phyloP scores from a whole-genome alignment of 2,888 invertebrate species.

The Pyrrhia umbra region DNA sequence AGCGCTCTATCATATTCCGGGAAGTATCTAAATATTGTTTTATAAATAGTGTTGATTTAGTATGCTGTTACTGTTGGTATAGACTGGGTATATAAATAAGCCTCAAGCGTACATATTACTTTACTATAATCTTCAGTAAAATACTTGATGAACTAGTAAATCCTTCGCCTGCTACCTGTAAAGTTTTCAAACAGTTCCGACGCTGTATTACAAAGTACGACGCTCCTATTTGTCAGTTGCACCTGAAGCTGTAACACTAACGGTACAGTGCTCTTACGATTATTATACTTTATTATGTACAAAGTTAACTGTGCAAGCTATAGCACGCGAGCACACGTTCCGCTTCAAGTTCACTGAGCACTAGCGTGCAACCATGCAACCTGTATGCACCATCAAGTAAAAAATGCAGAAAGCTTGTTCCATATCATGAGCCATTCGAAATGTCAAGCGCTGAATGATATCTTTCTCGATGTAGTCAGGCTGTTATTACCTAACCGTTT shows the following conservation, averaged over 20 bases:
- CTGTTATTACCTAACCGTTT: no score
- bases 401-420: slow-evolving; percentile 23
- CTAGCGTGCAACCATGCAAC: slow-evolving; percentile 52
- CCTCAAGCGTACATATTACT: background rate
- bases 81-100: slow-evolving; percentile 2
- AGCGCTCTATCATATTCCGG: slow-evolving; percentile 37
- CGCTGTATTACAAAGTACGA: slow-evolving; percentile 3
- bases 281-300: slow-evolving; percentile 56
- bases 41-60: slow-evolving; percentile 22
- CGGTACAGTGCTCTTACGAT: slow-evolving; percentile 51
- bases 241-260: slow-evolving; percentile 48
- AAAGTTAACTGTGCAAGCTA: slow-evolving; percentile 60
- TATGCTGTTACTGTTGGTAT: slow-evolving; percentile 13
- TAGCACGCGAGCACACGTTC: slow-evolving; percentile 55
- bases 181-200: slow-evolving; percentile 15
- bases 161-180: background rate
- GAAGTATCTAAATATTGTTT: slow-evolving; percentile 30
- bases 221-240: slow-evolving; percentile 6
- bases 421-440: background rate
- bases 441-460: background rate
- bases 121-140: background rate
- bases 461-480: no score
- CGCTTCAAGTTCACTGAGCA: slow-evolving; percentile 59
- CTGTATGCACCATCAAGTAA: slow-evolving; percentile 28
- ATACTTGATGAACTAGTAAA: background rate